Base-by-base conservation (phyloP, 2,888 invertebrate species). In the Eupithecia vulgata region DNA sequence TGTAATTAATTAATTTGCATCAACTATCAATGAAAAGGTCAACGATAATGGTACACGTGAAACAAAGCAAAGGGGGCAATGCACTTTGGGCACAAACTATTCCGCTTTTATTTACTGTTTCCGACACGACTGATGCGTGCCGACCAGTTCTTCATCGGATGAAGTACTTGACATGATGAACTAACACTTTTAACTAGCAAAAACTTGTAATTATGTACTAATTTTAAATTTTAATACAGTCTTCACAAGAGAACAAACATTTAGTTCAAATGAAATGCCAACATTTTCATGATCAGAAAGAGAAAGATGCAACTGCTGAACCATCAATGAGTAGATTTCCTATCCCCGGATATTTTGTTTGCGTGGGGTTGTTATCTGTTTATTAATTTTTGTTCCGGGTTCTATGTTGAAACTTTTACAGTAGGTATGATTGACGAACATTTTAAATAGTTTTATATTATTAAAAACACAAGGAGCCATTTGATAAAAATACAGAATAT, bases 71-170 rank as follows among this genome's bases (percentile, higher is more conserved):
- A 21, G 35, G 37, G 62, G 21, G 37, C 37, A 64, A 35, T 64
- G 62, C 37, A 37, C 62, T 64, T 2, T 62, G 7, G 8, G n/a
- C 15, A 35, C 37, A 61, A 61, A n/a, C n/a, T 64, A 34, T 64
- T 64, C 37, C 37, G 62, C 21, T 64, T 21, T 30, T 8, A 17
- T 37, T 64, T 64, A 64, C 35, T 3, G 35, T 35, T 12, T 3
- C 62, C 62, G 62, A 64, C n/a, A 64, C 62, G 62, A 64, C 34
- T 13, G 5, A n/a, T n/a, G n/a, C n/a, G n/a, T n/a, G n/a, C n/a
- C n/a, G n/a, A n/a, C n/a, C n/a, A n/a, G n/a, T n/a, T n/a, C n/a
- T n/a, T n/a, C n/a, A n/a, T n/a, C n/a, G n/a, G n/a, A n/a, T n/a
- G n/a, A n/a, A n/a, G n/a, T n/a, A n/a, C n/a, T n/a, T n/a, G n/a